These are phyloP conservation scores for Pogonocichla stellata DNA, from an alignment of 2,113 vertebrate genomes.

Conservation along the genomic window DNA sequence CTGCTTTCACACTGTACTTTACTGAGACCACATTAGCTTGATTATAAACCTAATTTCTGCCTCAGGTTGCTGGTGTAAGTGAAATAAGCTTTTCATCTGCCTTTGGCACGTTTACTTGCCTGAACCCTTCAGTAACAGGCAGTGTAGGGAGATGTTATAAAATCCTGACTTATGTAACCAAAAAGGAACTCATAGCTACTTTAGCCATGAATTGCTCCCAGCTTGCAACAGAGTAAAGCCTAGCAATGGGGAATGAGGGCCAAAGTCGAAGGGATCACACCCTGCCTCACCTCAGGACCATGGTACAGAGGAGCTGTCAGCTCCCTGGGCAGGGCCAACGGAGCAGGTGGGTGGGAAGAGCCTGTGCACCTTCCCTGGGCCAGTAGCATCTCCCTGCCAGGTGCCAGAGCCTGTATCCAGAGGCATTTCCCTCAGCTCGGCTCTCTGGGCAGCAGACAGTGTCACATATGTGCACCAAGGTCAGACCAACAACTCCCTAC, in stretches of 20 bases:
- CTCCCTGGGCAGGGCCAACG: neutral
- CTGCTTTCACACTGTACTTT: neutral
- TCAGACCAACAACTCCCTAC: neutral
- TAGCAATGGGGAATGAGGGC: neutral
- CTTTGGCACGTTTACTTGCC: neutral
- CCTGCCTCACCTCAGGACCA: neutral
- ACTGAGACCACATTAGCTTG: neutral
- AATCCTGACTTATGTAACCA: neutral
- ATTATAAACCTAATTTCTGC: neutral
- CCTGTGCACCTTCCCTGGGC: neutral
- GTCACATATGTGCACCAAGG: neutral
- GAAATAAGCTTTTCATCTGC: neutral
- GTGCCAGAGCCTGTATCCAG: neutral
- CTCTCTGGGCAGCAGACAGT: rapidly evolving
- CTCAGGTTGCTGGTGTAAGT: neutral
- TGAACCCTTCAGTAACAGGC: neutral
- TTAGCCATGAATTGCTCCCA: neutral
- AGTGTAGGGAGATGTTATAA: neutral
- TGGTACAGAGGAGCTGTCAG: rapidly evolving
- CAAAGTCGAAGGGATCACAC: rapidly evolving
- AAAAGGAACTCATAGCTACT: neutral
- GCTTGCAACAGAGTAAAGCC: neutral
- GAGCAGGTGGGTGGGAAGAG: neutral
- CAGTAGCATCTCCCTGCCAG: neutral
- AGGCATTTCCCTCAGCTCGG: rapidly evolving